Conservation (phyloP, 2,113 vertebrate genomes). For the Cinclus mexicanus region DNA sequence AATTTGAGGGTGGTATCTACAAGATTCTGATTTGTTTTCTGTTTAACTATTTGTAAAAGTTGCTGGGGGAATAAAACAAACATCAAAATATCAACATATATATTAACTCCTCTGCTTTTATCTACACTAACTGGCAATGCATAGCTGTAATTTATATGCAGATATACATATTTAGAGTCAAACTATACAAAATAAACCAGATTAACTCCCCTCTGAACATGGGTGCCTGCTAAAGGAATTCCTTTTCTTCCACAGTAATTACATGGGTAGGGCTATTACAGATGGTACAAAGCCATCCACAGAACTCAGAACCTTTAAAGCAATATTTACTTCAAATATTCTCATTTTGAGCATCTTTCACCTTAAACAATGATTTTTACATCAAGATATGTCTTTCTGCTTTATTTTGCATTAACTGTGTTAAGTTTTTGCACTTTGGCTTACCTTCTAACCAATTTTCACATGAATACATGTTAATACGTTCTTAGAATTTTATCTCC, state of each 20-base stretch:
- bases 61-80: constrained; percentile 73
- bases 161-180: not conserved
- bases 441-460: not conserved
- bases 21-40: constrained; percentile 92
- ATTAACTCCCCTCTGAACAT: not conserved
- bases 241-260: not conserved
- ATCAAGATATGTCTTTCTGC: not conserved
- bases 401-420: not conserved
- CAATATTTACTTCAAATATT: not conserved
- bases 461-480: not conserved
- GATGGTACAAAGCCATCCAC: not conserved
- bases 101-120: not conserved
- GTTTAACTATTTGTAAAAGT: constrained; percentile 97
- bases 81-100: not conserved
- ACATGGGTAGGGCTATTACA: not conserved
- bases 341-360: not conserved
- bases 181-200: not conserved
- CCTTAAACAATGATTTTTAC: not conserved
- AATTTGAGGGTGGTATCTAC: constrained; percentile 98
- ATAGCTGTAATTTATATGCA: not conserved
- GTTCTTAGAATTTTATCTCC: not conserved
- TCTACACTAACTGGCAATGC: not conserved
- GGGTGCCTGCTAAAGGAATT: not conserved
- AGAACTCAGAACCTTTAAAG: not conserved
- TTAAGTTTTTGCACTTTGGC: not conserved